Evolutionary conservation across 2,113 vertebrate species (phyloP), one percentile per base, ranked within the genome.

Genomic region (Plecotus auritus): DNA sequence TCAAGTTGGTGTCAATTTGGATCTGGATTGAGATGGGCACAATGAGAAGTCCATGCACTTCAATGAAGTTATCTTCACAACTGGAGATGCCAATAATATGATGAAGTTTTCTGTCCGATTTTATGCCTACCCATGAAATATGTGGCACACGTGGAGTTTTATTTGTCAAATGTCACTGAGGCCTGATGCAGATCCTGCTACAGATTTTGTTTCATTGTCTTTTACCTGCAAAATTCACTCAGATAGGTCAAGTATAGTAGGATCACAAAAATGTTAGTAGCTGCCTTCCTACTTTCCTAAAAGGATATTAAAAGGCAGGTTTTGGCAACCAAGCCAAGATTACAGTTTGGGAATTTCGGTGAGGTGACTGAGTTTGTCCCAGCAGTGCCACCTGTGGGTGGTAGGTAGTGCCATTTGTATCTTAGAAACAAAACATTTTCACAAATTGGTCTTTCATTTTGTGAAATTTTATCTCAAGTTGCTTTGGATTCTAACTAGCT

Each of bases 401-500:
- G 20, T 54, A 51, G 42, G 20, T 54, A 54, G 12, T 89, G 5
- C 26, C 51, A 5, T 47, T 91, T 89, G 23, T 66, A 51, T 87
- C 56, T 85, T n/a, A 47, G 1, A 69, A 88, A 89, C 49, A 28
- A 32, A 45, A 30, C 23, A 18, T 54, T 92, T 73, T 85, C 47
- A 49, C 42, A 82, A 22, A 72, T 49, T 56, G 37, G 69, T 51
- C 47, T 69, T 81, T 93, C 47, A 72, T 78, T 89, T 42, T 74
- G 40, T 93, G 74, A 91, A 87, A 72, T 70, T 94, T 91, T 93
- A 32, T 83, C 30, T 90, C 49, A 72, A 56, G 32, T 22, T 86
- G 30, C 40, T 83, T 93, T 92, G 47, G 26, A 77, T 90, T 95
- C 72, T 94, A 30, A 85, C 70, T 90, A 93, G 40, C 4, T 18